These are phyloP conservation scores for Tinea trinotella DNA, from an alignment of 2,888 invertebrate species.

Conservation along the genomic window DNA sequence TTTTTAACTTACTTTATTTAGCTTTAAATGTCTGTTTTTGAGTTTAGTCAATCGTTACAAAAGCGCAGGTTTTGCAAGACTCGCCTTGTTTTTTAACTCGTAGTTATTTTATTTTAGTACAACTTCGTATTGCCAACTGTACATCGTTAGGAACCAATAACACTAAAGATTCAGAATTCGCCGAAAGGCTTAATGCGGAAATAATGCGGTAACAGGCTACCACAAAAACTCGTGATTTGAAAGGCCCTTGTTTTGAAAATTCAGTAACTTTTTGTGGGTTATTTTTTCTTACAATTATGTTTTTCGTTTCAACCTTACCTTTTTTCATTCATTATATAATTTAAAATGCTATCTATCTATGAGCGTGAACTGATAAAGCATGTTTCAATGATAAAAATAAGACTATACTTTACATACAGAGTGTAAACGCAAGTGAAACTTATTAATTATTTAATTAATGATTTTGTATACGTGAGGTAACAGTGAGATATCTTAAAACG, in stretches of 20 bases:
- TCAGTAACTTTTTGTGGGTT: not conserved
- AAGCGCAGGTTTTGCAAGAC: not conserved
- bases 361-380: not conserved
- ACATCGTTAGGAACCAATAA: not conserved
- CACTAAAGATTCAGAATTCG: slow-evolving; percentile 6
- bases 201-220: slow-evolving; percentile 17
- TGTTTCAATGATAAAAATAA: not conserved
- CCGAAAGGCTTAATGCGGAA: slow-evolving; percentile 17
- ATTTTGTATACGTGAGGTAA: no score
- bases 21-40: no score
- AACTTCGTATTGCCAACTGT: not conserved
- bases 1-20: no score
- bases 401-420: not conserved
- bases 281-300: not conserved
- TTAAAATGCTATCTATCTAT: slow-evolving; percentile 8
- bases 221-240: slow-evolving; percentile 18
- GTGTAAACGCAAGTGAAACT: no score
- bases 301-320: slow-evolving; percentile 1
- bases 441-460: not conserved
- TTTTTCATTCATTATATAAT: slow-evolving; percentile 3
- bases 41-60: not conserved
- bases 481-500: no score
- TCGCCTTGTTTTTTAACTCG: not conserved
- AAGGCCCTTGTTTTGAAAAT: not conserved
- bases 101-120: not conserved